Evolutionary conservation across 1,140 invertebrate species (phyloP).

Genomic region (Diprion similis): DNA sequence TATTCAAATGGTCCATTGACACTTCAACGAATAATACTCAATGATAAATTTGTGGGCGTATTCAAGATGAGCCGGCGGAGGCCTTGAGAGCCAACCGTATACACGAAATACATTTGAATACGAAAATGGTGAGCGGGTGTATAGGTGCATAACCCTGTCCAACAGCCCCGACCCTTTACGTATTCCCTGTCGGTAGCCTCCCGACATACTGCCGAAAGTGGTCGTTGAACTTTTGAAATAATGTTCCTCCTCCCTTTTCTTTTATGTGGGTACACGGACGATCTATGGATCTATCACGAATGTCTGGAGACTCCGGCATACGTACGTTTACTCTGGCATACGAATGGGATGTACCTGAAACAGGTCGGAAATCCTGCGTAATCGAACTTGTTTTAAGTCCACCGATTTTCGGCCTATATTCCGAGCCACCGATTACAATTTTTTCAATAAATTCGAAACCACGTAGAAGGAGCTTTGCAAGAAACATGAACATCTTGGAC

Average conservation of each 20-base stretch:
- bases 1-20: slow-evolving; percentile 63
- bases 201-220: slow-evolving; percentile 12
- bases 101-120: slow-evolving; percentile 28
- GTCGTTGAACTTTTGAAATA: slow-evolving; percentile 35
- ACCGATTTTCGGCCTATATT: too few relatives aligned
- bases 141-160: slow-evolving; percentile 6
- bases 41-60: slow-evolving; percentile 63
- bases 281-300: neutral
- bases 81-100: slow-evolving; percentile 55
- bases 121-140: slow-evolving; percentile 25
- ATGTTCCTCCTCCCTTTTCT: slow-evolving; percentile 35
- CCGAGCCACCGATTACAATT: too few relatives aligned
- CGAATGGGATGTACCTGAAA: too few relatives aligned
- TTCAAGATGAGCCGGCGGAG: slow-evolving; percentile 53
- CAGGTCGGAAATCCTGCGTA: too few relatives aligned
- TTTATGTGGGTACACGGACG: neutral
- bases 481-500: too few relatives aligned
- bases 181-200: neutral
- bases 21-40: slow-evolving; percentile 63
- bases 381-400: too few relatives aligned
- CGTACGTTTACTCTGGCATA: too few relatives aligned
- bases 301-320: neutral
- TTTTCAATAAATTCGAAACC: too few relatives aligned
- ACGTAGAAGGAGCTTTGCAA: too few relatives aligned
- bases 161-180: neutral